A percentile compares a stretch with the other conserved stretches of the same genome.
phyloP scores from a whole-genome alignment of 2,888 invertebrate genomes.

The Pristionchus japonicus region DNA sequence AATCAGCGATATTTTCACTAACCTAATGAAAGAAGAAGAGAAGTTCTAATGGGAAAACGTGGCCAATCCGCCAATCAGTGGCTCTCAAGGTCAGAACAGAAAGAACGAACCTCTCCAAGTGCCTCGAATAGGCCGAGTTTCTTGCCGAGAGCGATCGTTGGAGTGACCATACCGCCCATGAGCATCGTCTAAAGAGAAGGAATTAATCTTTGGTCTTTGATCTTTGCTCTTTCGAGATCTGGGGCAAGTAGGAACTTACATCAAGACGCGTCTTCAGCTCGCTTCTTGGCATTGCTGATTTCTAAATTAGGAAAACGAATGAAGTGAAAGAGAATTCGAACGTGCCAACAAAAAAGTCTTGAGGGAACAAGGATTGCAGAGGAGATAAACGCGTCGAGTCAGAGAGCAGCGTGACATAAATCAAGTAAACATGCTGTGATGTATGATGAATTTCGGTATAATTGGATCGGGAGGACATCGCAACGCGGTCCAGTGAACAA shows the following conservation, averaged over 20 bases:
- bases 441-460: background rate
- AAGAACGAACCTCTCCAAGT: constrained; percentile 3
- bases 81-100: background rate
- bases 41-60: background rate
- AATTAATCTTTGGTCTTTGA: background rate
- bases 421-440: background rate
- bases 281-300: background rate
- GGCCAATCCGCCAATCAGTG: background rate
- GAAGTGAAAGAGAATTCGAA: background rate
- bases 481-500: background rate
- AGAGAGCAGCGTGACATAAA: too few species aligned
- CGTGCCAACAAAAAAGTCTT: background rate
- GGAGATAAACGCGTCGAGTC: too few species aligned
- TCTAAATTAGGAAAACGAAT: background rate
- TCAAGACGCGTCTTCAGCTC: background rate
- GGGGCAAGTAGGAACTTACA: background rate
- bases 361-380: background rate
- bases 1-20: too few species aligned
- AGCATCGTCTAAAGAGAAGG: background rate
- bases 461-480: background rate
- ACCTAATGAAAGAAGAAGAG: background rate
- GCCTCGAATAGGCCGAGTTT: constrained; percentile 45
- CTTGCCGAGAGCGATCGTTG: constrained; percentile 35
- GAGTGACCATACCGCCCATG: background rate
- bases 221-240: too few species aligned